phyloP scores from a whole-genome alignment of 1,140 invertebrate genomes.

The Ylistrum balloti region DNA sequence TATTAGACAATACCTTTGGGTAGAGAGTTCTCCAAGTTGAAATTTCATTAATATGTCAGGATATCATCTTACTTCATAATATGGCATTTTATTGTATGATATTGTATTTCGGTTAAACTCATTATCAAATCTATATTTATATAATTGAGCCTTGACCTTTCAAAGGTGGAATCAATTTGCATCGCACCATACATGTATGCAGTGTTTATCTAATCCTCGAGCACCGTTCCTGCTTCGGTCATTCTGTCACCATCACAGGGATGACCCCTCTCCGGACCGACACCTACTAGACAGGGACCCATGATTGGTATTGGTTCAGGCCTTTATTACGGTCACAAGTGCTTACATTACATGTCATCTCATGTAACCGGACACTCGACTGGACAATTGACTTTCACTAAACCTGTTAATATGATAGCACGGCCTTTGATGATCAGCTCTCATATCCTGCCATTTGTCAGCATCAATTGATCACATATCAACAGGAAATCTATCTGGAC shows the following conservation, averaged over 20 bases:
- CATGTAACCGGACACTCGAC: neutral
- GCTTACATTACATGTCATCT: neutral
- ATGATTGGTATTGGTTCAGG: neutral
- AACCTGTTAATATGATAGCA: neutral
- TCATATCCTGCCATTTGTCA: neutral
- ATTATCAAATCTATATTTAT: too few relatives aligned
- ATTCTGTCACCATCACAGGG: neutral
- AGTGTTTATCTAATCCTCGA: neutral
- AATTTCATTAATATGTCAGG: too few relatives aligned
- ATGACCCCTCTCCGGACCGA: neutral
- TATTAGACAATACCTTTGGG: too few relatives aligned
- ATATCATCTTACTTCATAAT: too few relatives aligned
- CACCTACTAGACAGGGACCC: slow-evolving; percentile 7
- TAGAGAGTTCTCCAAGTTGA: too few relatives aligned
- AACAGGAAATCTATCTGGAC: neutral
- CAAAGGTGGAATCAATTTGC: too few relatives aligned
- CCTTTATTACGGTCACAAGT: slow-evolving; percentile 15
- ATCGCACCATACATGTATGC: neutral
- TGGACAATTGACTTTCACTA: neutral
- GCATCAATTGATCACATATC: neutral
- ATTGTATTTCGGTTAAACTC: too few relatives aligned
- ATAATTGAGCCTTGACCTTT: too few relatives aligned
- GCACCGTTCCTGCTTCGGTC: neutral
- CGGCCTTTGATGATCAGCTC: neutral
- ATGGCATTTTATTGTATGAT: too few relatives aligned